Base-by-base conservation (phyloP, 2,888 invertebrate species). In the Perizoma flavofasciatum region DNA sequence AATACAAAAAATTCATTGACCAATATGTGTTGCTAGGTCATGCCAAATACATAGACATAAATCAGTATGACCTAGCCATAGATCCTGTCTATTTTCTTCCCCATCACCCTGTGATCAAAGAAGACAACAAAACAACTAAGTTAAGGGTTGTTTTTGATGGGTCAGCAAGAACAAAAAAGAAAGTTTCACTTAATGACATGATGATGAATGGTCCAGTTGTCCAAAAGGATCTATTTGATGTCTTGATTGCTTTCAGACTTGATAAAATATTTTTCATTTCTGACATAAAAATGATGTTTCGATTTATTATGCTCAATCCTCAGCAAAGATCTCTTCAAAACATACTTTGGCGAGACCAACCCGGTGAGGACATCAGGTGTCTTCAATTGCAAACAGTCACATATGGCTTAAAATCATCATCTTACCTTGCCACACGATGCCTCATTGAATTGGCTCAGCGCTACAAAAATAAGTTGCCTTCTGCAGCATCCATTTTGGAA, bases 41-140 rank as follows among this genome's bases (percentile, higher is more conserved):
- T 55, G 62, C 46, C 9, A 54, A 22, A 6, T 32, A 33, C 5
- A 48, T 61, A 40, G 59, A 66, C 40, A 51, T 66, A 10, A 57
- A 46, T 39, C 40, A 51, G 10, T 64, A 60, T 51, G 51, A 64
- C 48, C n/a, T 55, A 6, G 9, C 37, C 5, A 57, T 7, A 11
- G 55, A 63, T 35, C 65, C 67, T 43, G 60, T 61, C 7, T 67
- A 65, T 46, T 67, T 67, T 49, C 46, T 67, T 7, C 61, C 67
- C 4, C 67, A 67, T 39, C 65, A 65, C 44, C 47, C 65, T 37
- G 60, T 67, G 8, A 10, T 66, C 6, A 63, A 45, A 7, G n/a
- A 52, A 37, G 56, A 66, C 9, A 63, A 51, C 34, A 60, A 49
- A 22, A 55, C 61, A 41, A 63, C 66, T 4, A 66, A 66, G 33